Evolutionary conservation across 2,113 vertebrate genomes (phyloP), one percentile per base, ranked within the genome.

Genomic region (Otus sunia): DNA sequence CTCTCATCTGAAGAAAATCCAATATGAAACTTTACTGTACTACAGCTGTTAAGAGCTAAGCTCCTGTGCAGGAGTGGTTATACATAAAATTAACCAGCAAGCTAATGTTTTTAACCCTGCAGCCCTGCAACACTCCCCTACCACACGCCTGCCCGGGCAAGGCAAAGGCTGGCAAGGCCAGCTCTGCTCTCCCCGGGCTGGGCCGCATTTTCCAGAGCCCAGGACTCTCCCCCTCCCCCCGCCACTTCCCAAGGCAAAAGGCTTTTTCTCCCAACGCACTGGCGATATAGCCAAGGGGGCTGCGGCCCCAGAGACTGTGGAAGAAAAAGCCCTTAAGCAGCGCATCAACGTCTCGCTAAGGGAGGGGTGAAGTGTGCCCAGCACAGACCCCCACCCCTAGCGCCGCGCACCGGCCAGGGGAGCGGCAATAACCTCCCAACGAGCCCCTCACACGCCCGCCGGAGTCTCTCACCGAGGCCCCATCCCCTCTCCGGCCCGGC

Each of bases 101-200:
- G 18, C 4, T 11, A 3, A 2, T 0, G 52, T 1, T 34, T 25
- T 53, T 1, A 3, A 3, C 2, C 19, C 69, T 0, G 50, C 36
- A 9, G 30, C 9, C 37, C 83, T 3, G 50, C 53, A 22, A 18
- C 36, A 3, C 58, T 2, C 52, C 32, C 58, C 64, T 1, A 6
- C 19, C 79, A 4, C 55, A 39, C 12, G 12, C 78, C 37, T 2
- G 60, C 21, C 47, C 2, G 12, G 34, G 5, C 82, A 21, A 4
- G 11, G 62, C 34, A 10, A 22, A 36, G 50, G 37, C 30, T 47
- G 45, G 45, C 45, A 21, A 47, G 45, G 5, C 62, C 68, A 18
- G n/a, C 60, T 26, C 53, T 56, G 68, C 34, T 37, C 15, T 25
- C 11, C 30, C 23, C 2, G 39, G 14, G 12, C 20, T 2, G 63